Percentiles rank a stretch among this genome's conserved stretches.
Conservation (phyloP, 2,888 invertebrate genomes). For the Chloromyia formosa region DNA sequence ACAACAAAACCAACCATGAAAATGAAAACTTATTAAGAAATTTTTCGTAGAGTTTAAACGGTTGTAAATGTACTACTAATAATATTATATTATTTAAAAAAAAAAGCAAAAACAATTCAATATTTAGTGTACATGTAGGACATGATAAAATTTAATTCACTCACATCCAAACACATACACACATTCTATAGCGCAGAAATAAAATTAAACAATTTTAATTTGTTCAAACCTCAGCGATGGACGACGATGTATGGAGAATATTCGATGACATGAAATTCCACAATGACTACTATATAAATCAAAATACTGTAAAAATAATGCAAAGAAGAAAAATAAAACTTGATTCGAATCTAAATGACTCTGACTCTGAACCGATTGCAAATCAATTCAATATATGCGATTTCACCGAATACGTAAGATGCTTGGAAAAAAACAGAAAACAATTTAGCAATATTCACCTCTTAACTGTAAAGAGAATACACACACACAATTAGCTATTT, state of each 20-base stretch:
- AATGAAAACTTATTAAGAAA: constrained; percentile 10
- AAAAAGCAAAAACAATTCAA: constrained; percentile 29
- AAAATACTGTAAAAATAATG: constrained; percentile 1
- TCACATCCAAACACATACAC: constrained; percentile 9
- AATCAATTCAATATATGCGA: constrained; percentile 2
- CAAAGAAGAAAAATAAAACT: constrained; percentile 5
- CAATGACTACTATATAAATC: constrained; percentile 8
- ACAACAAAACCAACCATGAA: constrained; percentile 3
- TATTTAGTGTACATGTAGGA: constrained; percentile 43
- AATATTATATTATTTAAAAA: constrained; percentile 31
- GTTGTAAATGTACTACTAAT: constrained; percentile 44
- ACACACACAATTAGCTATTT: background rate
- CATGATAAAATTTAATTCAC: constrained; percentile 37
- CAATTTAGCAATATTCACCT: background rate
- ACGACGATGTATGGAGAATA: background rate
- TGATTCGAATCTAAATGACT: constrained; percentile 12
- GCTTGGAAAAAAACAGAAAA: too few species aligned
- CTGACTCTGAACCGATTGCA: background rate
- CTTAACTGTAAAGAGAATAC: constrained; percentile 3
- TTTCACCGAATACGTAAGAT: background rate
- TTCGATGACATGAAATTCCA: background rate
- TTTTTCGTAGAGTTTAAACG: constrained; percentile 40
- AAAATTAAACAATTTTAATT: constrained; percentile 8
- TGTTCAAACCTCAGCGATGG: background rate
- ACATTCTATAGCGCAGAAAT: constrained; percentile 33